These are phyloP conservation scores for Anoplophora glabripennis DNA, from an alignment of 1,140 invertebrate genomes.

Conservation along the genomic window DNA sequence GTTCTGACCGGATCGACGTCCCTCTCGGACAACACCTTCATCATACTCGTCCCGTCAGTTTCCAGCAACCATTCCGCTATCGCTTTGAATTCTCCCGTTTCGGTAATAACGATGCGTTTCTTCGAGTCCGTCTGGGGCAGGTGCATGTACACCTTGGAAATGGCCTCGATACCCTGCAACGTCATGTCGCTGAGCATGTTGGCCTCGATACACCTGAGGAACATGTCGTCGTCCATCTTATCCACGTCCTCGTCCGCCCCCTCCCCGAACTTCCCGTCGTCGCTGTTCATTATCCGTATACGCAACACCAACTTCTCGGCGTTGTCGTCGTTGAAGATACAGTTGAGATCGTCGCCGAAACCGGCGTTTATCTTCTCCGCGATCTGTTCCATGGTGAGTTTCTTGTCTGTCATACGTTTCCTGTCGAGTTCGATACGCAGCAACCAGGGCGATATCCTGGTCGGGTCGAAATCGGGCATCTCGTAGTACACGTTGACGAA, in stretches of 20 bases:
- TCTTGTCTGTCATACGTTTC: slow-evolving; percentile 99
- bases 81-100: slow-evolving; percentile 97
- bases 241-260: slow-evolving; percentile 79
- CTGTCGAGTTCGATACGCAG: slow-evolving; percentile 97
- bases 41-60: slow-evolving; percentile 98
- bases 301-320: slow-evolving; percentile 98
- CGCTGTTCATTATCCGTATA: slow-evolving; percentile 97
- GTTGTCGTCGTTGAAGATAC: slow-evolving; percentile 99
- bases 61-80: slow-evolving; percentile 99
- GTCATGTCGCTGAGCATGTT: slow-evolving; percentile 99
- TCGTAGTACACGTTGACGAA: slow-evolving; percentile 99
- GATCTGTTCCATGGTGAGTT: slow-evolving; percentile 99
- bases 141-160: slow-evolving; percentile 98
- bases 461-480: slow-evolving; percentile 99
- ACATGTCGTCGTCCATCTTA: slow-evolving; percentile 99
- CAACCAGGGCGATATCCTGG: slow-evolving; percentile 96
- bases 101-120: slow-evolving; percentile 95
- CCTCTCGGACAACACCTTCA: slow-evolving; percentile 94
- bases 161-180: slow-evolving; percentile 88
- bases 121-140: slow-evolving; percentile 97
- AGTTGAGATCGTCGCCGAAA: slow-evolving; percentile 98
- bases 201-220: slow-evolving; percentile 96
- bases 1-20: slow-evolving; percentile 97
- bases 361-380: slow-evolving; percentile 99
- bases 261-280: slow-evolving; percentile 83